Evolutionary conservation across 2,888 invertebrate species (phyloP).

Genomic region (Apocheima hispidaria): DNA sequence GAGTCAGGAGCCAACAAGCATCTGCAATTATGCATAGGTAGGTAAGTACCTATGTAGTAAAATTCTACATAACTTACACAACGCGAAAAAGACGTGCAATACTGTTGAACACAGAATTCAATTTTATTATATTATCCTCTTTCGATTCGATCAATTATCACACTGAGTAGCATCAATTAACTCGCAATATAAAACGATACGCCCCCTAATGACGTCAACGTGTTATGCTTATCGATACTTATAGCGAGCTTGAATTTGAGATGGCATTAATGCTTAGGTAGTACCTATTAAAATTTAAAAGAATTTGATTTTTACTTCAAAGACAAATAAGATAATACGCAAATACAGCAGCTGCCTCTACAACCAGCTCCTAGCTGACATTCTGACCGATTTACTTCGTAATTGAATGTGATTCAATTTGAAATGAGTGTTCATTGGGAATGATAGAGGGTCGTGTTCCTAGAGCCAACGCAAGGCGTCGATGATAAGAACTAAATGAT

Average conservation of each 20-base stretch:
- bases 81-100: conserved; percentile 60
- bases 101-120: conserved; percentile 70
- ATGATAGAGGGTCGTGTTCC: conserved; percentile 54
- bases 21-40: conserved; percentile 6
- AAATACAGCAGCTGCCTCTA: conserved; percentile 43
- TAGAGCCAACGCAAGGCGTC: conserved; percentile 56
- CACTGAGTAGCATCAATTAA: conserved; percentile 53
- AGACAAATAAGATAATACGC: conserved; percentile 39
- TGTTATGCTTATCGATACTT: conserved; percentile 13
- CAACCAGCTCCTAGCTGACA: conserved; percentile 54
- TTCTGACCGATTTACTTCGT: conserved; percentile 68
- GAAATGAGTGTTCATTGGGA: conserved; percentile 61
- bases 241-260: background rate
- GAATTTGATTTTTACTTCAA: background rate
- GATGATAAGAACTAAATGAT: conserved; percentile 25
- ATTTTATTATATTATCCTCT: conserved; percentile 61
- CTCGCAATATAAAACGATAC: conserved; percentile 43
- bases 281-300: background rate
- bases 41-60: no score
- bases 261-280: background rate
- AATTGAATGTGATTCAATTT: conserved; percentile 72
- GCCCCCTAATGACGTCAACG: conserved; percentile 26
- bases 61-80: conserved; percentile 35
- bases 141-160: conserved; percentile 72
- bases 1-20: conserved; percentile 10